Evolutionary conservation across 1,140 invertebrate genomes (phyloP), one percentile per base, ranked within the genome.

Genomic region (Antheraea pernyi): DNA sequence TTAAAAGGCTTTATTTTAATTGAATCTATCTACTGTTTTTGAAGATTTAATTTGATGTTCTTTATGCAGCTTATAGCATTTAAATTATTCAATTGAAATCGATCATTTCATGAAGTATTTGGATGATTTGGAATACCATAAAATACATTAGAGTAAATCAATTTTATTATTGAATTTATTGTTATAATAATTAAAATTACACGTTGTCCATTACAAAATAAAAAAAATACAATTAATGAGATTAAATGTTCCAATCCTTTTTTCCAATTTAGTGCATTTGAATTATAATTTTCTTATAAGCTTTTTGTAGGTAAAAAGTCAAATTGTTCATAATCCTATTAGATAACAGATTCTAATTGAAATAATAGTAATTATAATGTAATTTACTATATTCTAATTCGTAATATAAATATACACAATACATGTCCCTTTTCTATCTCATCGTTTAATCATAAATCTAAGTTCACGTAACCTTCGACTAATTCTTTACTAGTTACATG

Each of bases 1-100:
- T 89, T 82, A 86, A 88, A 88, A 78, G 81, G 75, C 76, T 74
- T 77, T 71, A 66, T 78, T 80, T 85, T 91, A 89, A 91, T 91
- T 91, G 85, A 81, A 85, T 73, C 81, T 82, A 79, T 81, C 84
- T 86, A 81, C 69, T 70, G 82, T 76, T 79, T 84, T 84, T 81
- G 78, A 77, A 74, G 78, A 85, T 89, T 85, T 37, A 66, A 66
- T 70, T 66, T 61, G 1, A 30, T 60, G 9, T 60, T 4, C 16
- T 19, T 60, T 4, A 42, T 42, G 7, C 8, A 18, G n/a, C 9
- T 59, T 59, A 8, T 18, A 63, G 65, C 39, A 19, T 9, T 60
- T 58, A 63, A 4, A 30, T 30, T 2, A 30, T 30, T 30, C 22
- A 30, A 30, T 30, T 30, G 22, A 30, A 30, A 30, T 30, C 4